phyloP scores from a whole-genome alignment of 2,888 invertebrate genomes.

The Eupithecia tripunctaria region DNA sequence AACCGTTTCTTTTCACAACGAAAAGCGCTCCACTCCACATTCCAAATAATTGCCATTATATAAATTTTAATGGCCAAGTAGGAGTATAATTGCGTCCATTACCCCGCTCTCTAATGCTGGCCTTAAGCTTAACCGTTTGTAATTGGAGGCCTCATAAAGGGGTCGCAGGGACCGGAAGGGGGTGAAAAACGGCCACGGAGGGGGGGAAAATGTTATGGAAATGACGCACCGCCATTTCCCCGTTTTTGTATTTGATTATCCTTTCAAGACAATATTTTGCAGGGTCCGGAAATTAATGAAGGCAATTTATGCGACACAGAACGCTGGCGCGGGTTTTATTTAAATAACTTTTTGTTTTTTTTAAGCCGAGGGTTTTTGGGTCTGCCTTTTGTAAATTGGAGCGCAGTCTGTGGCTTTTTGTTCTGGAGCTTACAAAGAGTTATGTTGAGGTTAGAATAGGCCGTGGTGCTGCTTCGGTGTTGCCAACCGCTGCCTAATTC shows the following conservation, averaged over 20 bases:
- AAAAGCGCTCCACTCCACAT: conserved; percentile 46
- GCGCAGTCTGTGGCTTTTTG: conserved; percentile 64
- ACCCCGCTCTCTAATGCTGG: conserved; percentile 68
- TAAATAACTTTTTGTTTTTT: conserved; percentile 77
- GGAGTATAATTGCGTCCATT: conserved; percentile 64
- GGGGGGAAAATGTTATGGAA: conserved; percentile 79
- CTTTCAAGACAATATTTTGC: conserved; percentile 85
- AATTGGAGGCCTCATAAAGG: conserved; percentile 82
- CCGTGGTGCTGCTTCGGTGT: conserved; percentile 33
- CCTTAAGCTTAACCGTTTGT: conserved; percentile 80
- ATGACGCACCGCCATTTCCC: conserved; percentile 84
- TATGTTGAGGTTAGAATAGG: conserved; percentile 74
- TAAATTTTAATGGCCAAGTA: conserved; percentile 53
- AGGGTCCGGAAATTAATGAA: conserved; percentile 83
- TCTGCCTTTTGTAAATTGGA: conserved; percentile 80
- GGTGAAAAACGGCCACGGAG: conserved; percentile 64
- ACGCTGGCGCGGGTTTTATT: conserved; percentile 77
- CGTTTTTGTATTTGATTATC: conserved; percentile 85
- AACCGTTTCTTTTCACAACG: conserved; percentile 39
- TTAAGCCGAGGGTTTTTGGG: conserved; percentile 71
- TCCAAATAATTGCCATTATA: conserved; percentile 53
- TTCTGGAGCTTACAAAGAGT: conserved; percentile 70
- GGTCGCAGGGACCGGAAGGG: conserved; percentile 76
- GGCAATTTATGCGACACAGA: conserved; percentile 83
- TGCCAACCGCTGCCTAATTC: conserved; percentile 29